These are phyloP conservation scores for Esperia sulphurella DNA, from an alignment of 2,888 invertebrate species.

Conservation along the genomic window DNA sequence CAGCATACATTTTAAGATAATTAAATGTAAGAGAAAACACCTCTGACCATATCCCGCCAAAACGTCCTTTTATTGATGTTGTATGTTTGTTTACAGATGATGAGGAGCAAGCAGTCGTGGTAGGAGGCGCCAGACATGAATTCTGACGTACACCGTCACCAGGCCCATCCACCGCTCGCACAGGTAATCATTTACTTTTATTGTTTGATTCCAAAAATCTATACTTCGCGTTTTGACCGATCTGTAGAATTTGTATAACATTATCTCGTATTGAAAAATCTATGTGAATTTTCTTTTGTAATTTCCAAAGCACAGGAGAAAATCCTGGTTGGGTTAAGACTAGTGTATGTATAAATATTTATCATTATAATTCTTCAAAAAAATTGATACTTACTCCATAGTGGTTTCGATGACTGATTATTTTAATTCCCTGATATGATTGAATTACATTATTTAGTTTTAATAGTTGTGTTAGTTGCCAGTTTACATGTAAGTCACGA, in stretches of 20 bases:
- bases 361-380: too few species aligned
- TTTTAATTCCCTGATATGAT: not conserved
- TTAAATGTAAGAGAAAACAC: not conserved
- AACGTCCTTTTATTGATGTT: constrained; percentile 14
- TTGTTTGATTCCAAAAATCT: not conserved
- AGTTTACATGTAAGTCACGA: constrained; percentile 25
- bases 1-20: not conserved
- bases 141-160: constrained; percentile 76
- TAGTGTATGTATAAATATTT: too few species aligned
- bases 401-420: too few species aligned
- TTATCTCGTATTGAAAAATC: too few species aligned
- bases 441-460: not conserved
- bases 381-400: too few species aligned
- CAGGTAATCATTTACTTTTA: constrained; percentile 46
- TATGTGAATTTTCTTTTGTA: too few species aligned
- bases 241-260: too few species aligned
- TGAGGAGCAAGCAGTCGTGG: constrained; percentile 54
- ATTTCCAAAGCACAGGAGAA: not conserved
- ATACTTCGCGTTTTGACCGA: too few species aligned
- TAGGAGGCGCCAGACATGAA: constrained; percentile 69
- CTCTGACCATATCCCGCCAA: too few species aligned
- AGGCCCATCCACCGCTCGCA: constrained; percentile 74
- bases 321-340: too few species aligned
- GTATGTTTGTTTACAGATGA: constrained; percentile 61
- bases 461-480: constrained; percentile 16